Evolutionary conservation across 2,797 vertebrate species (phyloP).

Genomic region (Myiotriccus ornatus): DNA sequence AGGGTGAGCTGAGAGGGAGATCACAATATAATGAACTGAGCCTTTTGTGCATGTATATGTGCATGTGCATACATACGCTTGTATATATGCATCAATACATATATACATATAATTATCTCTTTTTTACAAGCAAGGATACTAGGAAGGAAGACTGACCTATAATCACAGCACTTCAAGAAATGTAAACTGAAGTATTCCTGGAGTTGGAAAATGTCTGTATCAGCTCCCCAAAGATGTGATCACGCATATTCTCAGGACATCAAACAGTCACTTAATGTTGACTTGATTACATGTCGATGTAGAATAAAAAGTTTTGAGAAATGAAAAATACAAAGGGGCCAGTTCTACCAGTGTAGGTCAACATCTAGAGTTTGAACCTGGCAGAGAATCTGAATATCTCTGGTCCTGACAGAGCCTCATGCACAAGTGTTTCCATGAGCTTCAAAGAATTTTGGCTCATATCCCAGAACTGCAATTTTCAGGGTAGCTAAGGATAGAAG

Average conservation of each 20-base stretch:
- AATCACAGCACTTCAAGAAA: neutral
- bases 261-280: neutral
- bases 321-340: neutral
- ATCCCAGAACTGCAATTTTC: constrained; percentile 13
- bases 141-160: neutral
- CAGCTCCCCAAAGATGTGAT: neutral
- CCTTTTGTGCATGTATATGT: neutral
- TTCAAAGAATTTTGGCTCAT: neutral
- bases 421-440: neutral
- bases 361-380: neutral
- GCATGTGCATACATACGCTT: no score
- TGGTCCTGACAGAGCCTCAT: neutral
- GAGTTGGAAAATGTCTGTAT: neutral
- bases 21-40: neutral
- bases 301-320: neutral
- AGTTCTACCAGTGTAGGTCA: neutral
- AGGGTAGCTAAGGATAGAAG: constrained; percentile 31
- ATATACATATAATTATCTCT: neutral
- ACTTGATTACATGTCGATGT: neutral
- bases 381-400: neutral
- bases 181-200: neutral
- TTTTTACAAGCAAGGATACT: neutral
- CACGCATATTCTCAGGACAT: neutral
- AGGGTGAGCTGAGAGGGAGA: neutral
- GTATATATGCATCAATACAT: neutral